Conservation (phyloP, 30 jellyfish, hydroid and myxozoan species). For the Chironex yamaguchii region DNA sequence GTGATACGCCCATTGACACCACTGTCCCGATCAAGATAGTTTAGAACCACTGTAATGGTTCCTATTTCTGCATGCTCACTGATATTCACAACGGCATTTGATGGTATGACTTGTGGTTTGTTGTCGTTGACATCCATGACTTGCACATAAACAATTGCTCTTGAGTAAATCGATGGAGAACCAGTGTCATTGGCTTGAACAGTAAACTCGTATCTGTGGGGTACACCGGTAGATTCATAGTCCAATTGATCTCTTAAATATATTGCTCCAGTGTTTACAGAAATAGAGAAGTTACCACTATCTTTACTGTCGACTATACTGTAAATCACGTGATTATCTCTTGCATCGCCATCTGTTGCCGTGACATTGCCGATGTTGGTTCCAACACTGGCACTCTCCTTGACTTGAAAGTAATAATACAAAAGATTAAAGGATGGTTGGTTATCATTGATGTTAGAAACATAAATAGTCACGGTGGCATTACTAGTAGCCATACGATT, state of each 20-base stretch:
- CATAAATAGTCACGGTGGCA: conserved; percentile 59
- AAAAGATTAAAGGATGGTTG: conserved; percentile 76
- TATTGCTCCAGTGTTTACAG: conserved; percentile 55
- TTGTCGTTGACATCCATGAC: conserved; percentile 86
- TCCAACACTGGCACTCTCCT: conserved; percentile 80
- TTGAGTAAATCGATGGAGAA: conserved; percentile 54
- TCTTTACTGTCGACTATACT: conserved; percentile 80
- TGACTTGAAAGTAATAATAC: conserved; percentile 40
- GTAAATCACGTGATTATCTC: conserved; percentile 73
- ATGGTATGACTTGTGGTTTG: conserved; percentile 65
- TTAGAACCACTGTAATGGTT: conserved; percentile 52
- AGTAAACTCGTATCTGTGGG: conserved; percentile 21
- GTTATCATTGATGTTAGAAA: conserved; percentile 82
- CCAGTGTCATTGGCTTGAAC: conserved; percentile 89
- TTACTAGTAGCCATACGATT: conserved; percentile 74
- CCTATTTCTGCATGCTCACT: conserved; percentile 70
- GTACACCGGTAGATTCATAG: conserved; percentile 43
- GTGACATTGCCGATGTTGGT: conserved; percentile 39
- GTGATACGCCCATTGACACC: conserved; percentile 69
- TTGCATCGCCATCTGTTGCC: conserved; percentile 78
- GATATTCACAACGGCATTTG: conserved; percentile 39
- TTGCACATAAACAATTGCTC: conserved; percentile 59
- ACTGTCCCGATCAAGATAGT: conserved; percentile 83
- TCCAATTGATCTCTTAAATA: conserved; percentile 46
- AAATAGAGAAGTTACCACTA: conserved; percentile 73